Evolutionary conservation across 2,113 vertebrate genomes (phyloP).

Genomic region (Gymnocephalus cernua): DNA sequence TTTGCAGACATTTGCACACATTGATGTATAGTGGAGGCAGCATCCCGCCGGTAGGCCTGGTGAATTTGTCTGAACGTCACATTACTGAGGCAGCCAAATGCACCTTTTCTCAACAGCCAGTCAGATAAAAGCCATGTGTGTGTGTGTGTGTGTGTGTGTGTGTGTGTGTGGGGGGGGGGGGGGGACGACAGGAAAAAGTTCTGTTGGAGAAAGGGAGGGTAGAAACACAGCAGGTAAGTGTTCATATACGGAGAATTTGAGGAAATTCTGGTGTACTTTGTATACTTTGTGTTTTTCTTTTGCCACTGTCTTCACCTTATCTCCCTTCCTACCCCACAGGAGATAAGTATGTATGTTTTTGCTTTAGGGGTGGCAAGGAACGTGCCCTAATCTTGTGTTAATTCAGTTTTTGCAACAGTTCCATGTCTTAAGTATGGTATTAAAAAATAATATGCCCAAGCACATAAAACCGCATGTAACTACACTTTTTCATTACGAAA

Average conservation of each 20-base stretch:
- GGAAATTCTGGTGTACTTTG: constrained; percentile 20
- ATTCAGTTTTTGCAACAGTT: constrained; percentile 35
- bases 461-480: constrained; percentile 58
- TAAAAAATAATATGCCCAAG: constrained; percentile 26
- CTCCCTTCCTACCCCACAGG: constrained; percentile 29
- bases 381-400: constrained; percentile 6
- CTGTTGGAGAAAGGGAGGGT: constrained; percentile 34
- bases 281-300: constrained; percentile 23
- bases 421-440: constrained; percentile 31
- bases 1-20: constrained; percentile 46
- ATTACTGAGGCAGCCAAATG: constrained; percentile 59
- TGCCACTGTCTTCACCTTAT: constrained; percentile 46
- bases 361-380: constrained; percentile 11
- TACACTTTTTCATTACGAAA: constrained; percentile 61
- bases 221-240: constrained; percentile 31
- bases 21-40: constrained; percentile 46
- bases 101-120: constrained; percentile 50
- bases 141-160: too few species aligned
- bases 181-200: constrained; percentile 31
- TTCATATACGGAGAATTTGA: constrained; percentile 19
- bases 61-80: constrained; percentile 74
- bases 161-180: too few species aligned
- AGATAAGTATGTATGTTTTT: constrained; percentile 42
- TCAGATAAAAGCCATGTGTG: constrained; percentile 50
- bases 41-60: constrained; percentile 18